Base-by-base conservation (phyloP, 2,113 vertebrate genomes). In the Alosa alosa region DNA sequence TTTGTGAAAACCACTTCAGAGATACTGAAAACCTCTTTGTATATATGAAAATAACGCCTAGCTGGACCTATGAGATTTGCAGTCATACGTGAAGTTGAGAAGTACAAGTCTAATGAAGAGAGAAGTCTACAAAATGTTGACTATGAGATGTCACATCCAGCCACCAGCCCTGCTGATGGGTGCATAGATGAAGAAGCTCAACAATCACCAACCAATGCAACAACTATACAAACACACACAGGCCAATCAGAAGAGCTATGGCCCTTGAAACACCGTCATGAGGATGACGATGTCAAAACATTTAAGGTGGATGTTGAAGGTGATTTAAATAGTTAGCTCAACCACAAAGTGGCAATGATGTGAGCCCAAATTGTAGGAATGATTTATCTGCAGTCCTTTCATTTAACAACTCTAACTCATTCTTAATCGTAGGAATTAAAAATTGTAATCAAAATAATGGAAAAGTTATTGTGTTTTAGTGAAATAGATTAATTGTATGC, bases 251-350 rank as follows among this genome's bases (percentile, higher is more conserved):
- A 94, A 72, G 93, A 92, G 39, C 85, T 89, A 57, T 92, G 91
- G 92, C 88, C 90, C 68, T 92, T 92, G 81, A 91, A 89, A 89
- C 92, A 92, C 41, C 93, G 89, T 91, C 90, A 93, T 72, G 92
- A 91, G 90, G 92, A 89, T 89, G 93, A 93, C 87, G 92, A 93
- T 91, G 92, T 91, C 91, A 91, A 92, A 92, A 90, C 92, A 91
- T 92, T 93, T 94, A 95, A 94, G 89, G 95, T 96, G 93, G 94
- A 94, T 92, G 93, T 95, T 94, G 91, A 95, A 93, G 96, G 96
- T 96, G 95, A 95, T 94, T 95, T 93, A 90, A 94, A 93, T 90
- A 88, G 92, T 93, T 91, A 93, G 91, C 94, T 93, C 92, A 90
- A 90, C 92, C 85, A 93, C 91, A 41, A 78, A 78, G 31, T 78